Evolutionary conservation across 2,797 vertebrate genomes (phyloP).

Genomic region (Cyclopterus lumpus): DNA sequence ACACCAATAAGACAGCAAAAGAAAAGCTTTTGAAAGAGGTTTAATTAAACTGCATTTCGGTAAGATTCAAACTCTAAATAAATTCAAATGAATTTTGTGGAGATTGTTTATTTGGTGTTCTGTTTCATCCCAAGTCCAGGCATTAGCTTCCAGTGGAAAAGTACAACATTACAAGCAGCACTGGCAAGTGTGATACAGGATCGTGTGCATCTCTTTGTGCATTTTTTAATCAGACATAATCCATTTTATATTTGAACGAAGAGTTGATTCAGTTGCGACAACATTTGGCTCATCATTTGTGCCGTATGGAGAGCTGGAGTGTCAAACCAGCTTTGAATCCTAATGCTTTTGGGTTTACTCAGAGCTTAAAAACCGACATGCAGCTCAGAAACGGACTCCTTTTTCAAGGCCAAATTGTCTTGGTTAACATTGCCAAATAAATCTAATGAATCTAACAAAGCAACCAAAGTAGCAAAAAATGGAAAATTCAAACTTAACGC

Average conservation of each 20-base stretch:
- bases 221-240: conserved; percentile 45
- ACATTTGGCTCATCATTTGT: conserved; percentile 37
- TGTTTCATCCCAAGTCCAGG: background rate
- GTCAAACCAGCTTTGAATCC: conserved; percentile 44
- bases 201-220: conserved; percentile 30
- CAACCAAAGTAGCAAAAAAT: background rate
- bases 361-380: conserved; percentile 6
- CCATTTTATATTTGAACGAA: conserved; percentile 47
- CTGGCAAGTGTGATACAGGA: conserved; percentile 36
- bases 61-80: conserved; percentile 8
- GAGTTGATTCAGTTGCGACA: conserved; percentile 48
- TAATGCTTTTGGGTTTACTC: conserved; percentile 24
- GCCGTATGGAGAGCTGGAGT: conserved; percentile 17
- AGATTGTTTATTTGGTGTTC: conserved; percentile 5
- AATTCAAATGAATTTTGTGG: background rate
- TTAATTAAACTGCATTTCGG: background rate
- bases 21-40: background rate
- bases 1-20: background rate
- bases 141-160: conserved; percentile 17
- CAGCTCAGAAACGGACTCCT: conserved; percentile 11
- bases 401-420: background rate
- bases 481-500: background rate
- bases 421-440: conserved; percentile 3
- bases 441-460: conserved; percentile 6
- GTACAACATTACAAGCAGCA: conserved; percentile 24